A percentile compares a stretch with the other conserved stretches of the same genome.
Evolutionary conservation across 2,888 invertebrate genomes (phyloP).

Genomic region (Formica aserva): DNA sequence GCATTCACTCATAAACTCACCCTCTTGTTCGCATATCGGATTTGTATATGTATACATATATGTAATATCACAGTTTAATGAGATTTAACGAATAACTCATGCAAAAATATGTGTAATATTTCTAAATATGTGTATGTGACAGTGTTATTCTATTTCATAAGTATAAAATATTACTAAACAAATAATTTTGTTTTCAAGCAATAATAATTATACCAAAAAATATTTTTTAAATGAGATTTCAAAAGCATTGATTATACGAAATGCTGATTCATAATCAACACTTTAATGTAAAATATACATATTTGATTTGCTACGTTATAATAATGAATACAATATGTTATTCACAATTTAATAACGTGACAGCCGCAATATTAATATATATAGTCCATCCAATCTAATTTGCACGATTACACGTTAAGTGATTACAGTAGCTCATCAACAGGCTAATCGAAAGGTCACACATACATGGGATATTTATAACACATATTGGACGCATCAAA

Average conservation of each 20-base stretch:
- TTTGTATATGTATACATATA: background rate
- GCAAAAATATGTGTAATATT: background rate
- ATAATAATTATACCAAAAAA: background rate
- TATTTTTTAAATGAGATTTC: background rate
- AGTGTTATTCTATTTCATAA: background rate
- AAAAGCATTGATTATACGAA: constrained; percentile 14
- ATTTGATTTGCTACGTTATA: constrained; percentile 6
- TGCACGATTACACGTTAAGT: constrained; percentile 24
- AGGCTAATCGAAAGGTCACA: constrained; percentile 45
- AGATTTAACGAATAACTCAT: background rate
- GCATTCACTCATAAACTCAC: background rate
- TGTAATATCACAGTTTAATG: background rate
- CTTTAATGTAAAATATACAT: constrained; percentile 23
- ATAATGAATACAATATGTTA: constrained; percentile 6
- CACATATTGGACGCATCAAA: constrained; percentile 8
- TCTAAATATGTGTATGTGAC: background rate
- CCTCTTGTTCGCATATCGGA: background rate
- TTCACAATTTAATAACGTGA: constrained; percentile 37
- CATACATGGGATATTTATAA: constrained; percentile 26
- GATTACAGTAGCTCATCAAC: constrained; percentile 35
- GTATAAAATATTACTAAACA: background rate
- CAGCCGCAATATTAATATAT: constrained; percentile 28
- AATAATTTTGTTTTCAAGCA: background rate
- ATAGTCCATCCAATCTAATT: constrained; percentile 10
- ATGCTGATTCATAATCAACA: constrained; percentile 12